phyloP scores from a whole-genome alignment of 2,888 invertebrate genomes.

The Yponomeuta sedellus region DNA sequence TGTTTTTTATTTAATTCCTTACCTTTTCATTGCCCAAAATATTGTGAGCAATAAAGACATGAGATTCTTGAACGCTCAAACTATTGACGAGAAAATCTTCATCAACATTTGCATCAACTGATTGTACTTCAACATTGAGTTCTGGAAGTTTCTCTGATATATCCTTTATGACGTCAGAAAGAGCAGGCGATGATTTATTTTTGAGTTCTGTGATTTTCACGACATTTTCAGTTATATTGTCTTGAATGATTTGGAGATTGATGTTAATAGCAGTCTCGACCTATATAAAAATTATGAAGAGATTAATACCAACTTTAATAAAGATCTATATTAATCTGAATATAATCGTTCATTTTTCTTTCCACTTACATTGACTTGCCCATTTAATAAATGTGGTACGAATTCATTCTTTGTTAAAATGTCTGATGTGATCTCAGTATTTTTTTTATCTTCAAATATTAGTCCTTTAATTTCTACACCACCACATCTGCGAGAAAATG shows the following conservation, averaged over 20 bases:
- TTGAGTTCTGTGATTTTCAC: slow-evolving; percentile 28
- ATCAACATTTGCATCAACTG: slow-evolving; percentile 18
- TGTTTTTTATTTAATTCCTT: slow-evolving; percentile 15
- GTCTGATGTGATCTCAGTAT: slow-evolving; percentile 8
- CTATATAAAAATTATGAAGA: slow-evolving; percentile 27
- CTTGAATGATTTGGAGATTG: slow-evolving; percentile 39
- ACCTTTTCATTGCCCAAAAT: slow-evolving; percentile 38
- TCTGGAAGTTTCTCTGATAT: slow-evolving; percentile 24
- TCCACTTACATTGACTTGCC: slow-evolving; percentile 15
- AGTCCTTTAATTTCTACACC: slow-evolving; percentile 16
- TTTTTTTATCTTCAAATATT: slow-evolving; percentile 6
- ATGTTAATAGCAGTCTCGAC: slow-evolving; percentile 36
- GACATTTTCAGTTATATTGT: slow-evolving; percentile 28
- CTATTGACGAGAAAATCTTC: slow-evolving; percentile 19
- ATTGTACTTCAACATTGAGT: slow-evolving; percentile 20
- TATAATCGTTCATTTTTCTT: not conserved
- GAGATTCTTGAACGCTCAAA: slow-evolving; percentile 24
- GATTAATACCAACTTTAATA: no score
- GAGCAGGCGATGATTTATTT: slow-evolving; percentile 24
- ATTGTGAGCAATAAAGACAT: slow-evolving; percentile 37
- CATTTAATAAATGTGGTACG: slow-evolving; percentile 13
- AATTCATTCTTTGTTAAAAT: slow-evolving; percentile 10
- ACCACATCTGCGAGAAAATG: slow-evolving; percentile 13
- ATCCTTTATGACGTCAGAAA: slow-evolving; percentile 28
- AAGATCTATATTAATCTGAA: no score